Percentiles rank a stretch among this genome's conserved stretches.
Evolutionary conservation across 2,797 vertebrate species (phyloP).

Genomic region (Meda fulgida): DNA sequence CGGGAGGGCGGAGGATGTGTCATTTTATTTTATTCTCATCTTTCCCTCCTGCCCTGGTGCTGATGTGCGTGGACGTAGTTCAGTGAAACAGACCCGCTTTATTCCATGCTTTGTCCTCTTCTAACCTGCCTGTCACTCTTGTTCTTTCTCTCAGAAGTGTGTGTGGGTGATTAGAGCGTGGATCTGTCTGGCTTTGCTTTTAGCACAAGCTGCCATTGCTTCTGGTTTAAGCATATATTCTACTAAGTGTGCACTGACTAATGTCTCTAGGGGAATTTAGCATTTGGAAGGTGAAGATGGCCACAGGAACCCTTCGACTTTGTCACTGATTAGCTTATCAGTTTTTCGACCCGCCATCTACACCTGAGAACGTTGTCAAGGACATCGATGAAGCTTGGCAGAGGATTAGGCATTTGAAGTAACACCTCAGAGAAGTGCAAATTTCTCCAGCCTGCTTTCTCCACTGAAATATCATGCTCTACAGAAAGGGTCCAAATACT

Average conservation of each 20-base stretch:
- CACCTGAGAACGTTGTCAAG: constrained; percentile 6
- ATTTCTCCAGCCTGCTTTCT: neutral
- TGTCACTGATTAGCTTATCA: constrained; percentile 32
- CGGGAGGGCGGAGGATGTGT: constrained; percentile 39
- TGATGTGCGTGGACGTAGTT: constrained; percentile 43
- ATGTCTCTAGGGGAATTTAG: constrained; percentile 8
- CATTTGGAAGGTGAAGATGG: neutral
- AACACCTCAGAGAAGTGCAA: neutral
- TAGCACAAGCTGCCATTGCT: constrained; percentile 27
- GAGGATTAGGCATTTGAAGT: constrained; percentile 20
- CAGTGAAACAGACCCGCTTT: constrained; percentile 26
- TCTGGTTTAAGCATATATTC: constrained; percentile 26
- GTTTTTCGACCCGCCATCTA: constrained; percentile 13
- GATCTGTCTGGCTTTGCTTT: constrained; percentile 37
- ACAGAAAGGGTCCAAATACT: neutral
- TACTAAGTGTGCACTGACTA: constrained; percentile 27
- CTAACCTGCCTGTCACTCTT: constrained; percentile 31
- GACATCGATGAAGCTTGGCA: constrained; percentile 24
- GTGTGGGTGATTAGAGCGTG: constrained; percentile 31
- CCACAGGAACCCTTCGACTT: constrained; percentile 4
- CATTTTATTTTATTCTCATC: constrained; percentile 44
- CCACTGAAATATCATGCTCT: neutral
- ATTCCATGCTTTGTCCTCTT: constrained; percentile 23
- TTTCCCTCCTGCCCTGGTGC: constrained; percentile 6
- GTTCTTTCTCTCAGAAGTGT: constrained; percentile 14